phyloP scores from a whole-genome alignment of 2,888 invertebrate species.

The Xanthia icteritia region DNA sequence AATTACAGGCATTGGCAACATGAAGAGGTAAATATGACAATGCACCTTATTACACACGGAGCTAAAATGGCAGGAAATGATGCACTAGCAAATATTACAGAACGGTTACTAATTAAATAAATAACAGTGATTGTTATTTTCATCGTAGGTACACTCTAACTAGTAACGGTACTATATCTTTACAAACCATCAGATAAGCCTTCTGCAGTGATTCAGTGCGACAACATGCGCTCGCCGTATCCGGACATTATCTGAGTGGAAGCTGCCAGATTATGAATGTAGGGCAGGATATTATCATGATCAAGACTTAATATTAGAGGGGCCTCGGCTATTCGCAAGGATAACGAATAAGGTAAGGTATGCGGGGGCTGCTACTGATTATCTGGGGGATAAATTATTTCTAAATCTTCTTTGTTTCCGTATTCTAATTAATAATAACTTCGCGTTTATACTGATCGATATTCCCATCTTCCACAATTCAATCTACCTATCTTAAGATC shows the following conservation, averaged over 20 bases:
- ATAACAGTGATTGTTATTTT: slow-evolving; percentile 43
- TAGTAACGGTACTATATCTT: slow-evolving; percentile 22
- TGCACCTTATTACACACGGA: slow-evolving; percentile 10
- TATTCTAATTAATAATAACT: not conserved
- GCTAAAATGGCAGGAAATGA: slow-evolving; percentile 53
- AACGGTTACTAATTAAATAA: slow-evolving; percentile 54
- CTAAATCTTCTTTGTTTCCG: not conserved
- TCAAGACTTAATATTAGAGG: slow-evolving; percentile 25
- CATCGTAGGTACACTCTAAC: slow-evolving; percentile 7
- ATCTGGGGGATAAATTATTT: slow-evolving; percentile 7
- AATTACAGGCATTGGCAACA: slow-evolving; percentile 21
- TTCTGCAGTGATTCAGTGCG: slow-evolving; percentile 61
- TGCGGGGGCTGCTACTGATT: slow-evolving; percentile 19
- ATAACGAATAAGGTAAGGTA: slow-evolving; percentile 11
- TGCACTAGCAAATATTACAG: slow-evolving; percentile 35
- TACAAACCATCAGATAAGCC: slow-evolving; percentile 45
- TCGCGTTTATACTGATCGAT: slow-evolving; percentile 7
- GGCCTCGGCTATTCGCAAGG: slow-evolving; percentile 13
- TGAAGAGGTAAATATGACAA: slow-evolving; percentile 30
- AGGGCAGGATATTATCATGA: slow-evolving; percentile 46
- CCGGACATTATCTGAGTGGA: slow-evolving; percentile 62
- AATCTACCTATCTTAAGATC: slow-evolving; percentile 6
- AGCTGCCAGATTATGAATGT: slow-evolving; percentile 52
- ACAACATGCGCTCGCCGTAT: slow-evolving; percentile 61
- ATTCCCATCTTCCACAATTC: not conserved